Percentiles rank a stretch among this genome's conserved stretches.
These are phyloP conservation scores for Coleophora deauratella DNA, from an alignment of 2,888 invertebrate species.

Conservation along the genomic window DNA sequence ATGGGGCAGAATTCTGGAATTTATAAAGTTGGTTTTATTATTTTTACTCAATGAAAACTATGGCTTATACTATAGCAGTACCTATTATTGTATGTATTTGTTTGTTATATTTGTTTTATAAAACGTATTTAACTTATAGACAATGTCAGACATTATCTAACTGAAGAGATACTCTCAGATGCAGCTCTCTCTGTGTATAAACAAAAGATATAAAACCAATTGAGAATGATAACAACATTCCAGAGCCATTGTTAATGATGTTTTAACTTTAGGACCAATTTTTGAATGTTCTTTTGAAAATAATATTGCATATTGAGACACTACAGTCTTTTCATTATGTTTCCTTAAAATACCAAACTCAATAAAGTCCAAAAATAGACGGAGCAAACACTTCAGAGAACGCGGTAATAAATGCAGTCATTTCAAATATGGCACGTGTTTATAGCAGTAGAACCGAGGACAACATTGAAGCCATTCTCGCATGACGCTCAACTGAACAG, in stretches of 20 bases:
- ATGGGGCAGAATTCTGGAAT: conserved; percentile 62
- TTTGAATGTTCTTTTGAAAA: conserved; percentile 74
- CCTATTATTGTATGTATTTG: too few relatives aligned
- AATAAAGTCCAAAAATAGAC: conserved; percentile 9
- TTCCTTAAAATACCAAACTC: neutral
- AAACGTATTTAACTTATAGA: neutral
- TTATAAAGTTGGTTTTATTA: conserved; percentile 50
- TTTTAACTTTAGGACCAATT: conserved; percentile 74
- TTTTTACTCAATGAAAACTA: conserved; percentile 23
- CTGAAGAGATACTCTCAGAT: neutral
- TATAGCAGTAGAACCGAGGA: neutral
- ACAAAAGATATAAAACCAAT: conserved; percentile 36
- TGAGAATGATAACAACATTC: conserved; percentile 65
- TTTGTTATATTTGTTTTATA: too few relatives aligned
- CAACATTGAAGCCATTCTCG: neutral
- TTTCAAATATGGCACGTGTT: conserved; percentile 28
- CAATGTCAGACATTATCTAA: neutral
- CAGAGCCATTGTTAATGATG: conserved; percentile 73
- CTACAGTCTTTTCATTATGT: conserved; percentile 27
- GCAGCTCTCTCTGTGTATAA: conserved; percentile 44
- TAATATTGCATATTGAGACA: conserved; percentile 70
- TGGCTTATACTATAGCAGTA: neutral
- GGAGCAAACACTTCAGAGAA: conserved; percentile 54
- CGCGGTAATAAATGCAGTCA: conserved; percentile 2
- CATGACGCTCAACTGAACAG: conserved; percentile 13